Conservation (phyloP, 2,797 vertebrate species). For the Podarcis lilfordi region DNA sequence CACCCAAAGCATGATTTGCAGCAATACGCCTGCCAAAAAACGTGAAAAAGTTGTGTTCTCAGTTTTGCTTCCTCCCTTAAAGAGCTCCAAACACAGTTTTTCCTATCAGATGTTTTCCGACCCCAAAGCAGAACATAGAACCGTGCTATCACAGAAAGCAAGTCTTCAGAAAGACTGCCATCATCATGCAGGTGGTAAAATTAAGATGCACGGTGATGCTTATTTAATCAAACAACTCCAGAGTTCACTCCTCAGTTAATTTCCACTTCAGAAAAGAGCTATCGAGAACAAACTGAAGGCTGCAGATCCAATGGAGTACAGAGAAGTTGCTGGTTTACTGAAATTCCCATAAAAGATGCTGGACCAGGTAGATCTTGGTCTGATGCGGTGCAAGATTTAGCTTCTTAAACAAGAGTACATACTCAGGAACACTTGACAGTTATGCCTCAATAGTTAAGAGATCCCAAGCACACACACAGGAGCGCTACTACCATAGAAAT, state of each 20-base stretch:
- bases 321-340: not conserved
- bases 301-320: not conserved
- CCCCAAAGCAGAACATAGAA: conserved; percentile 15
- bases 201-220: no score
- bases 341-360: not conserved
- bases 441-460: not conserved
- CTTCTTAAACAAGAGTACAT: not conserved
- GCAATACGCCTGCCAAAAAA: not conserved
- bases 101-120: conserved; percentile 10
- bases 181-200: not conserved
- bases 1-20: conserved; percentile 7
- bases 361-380: not conserved
- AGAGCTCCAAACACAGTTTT: not conserved
- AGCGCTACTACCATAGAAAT: not conserved
- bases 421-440: not conserved
- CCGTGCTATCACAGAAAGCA: not conserved
- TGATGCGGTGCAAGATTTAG: not conserved
- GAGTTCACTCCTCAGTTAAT: not conserved
- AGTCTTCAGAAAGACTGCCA: not conserved
- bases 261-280: not conserved
- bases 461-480: not conserved
- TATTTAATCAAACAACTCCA: not conserved
- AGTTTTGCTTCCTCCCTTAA: conserved; percentile 15
- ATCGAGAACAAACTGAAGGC: not conserved
- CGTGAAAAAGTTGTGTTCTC: not conserved